Evolutionary conservation across 2,888 invertebrate species (phyloP).

Genomic region (Allygus modestus): DNA sequence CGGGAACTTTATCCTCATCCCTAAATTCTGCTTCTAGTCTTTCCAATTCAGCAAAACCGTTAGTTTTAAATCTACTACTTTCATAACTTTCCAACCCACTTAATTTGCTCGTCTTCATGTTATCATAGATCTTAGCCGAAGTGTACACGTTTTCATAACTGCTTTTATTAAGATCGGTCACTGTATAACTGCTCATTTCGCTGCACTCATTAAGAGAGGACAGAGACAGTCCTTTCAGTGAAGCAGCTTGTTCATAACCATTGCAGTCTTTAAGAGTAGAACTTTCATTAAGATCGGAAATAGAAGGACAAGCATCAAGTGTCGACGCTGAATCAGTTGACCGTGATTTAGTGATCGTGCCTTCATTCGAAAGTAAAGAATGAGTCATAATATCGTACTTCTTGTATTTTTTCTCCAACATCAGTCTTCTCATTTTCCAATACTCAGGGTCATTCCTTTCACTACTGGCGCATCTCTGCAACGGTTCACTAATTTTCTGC

Average conservation of each 20-base stretch:
- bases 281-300: slow-evolving; percentile 62
- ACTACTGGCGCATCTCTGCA: slow-evolving; percentile 52
- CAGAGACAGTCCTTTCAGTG: slow-evolving; percentile 52
- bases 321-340: slow-evolving; percentile 64
- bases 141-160: slow-evolving; percentile 44
- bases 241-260: slow-evolving; percentile 41
- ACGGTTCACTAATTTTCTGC: slow-evolving; percentile 50
- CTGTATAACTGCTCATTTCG: slow-evolving; percentile 47
- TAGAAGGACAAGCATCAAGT: slow-evolving; percentile 63
- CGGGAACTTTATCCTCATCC: neutral
- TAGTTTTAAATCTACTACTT: slow-evolving; percentile 9
- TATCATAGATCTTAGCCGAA: slow-evolving; percentile 25
- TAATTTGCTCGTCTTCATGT: neutral
- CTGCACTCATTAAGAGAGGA: slow-evolving; percentile 59
- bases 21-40: slow-evolving; percentile 51
- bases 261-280: slow-evolving; percentile 63
- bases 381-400: slow-evolving; percentile 43
- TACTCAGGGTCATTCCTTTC: slow-evolving; percentile 47
- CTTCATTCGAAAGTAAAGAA: slow-evolving; percentile 60
- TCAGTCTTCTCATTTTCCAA: slow-evolving; percentile 56
- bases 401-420: slow-evolving; percentile 36
- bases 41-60: slow-evolving; percentile 48
- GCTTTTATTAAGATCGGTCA: slow-evolving; percentile 41
- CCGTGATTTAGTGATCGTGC: slow-evolving; percentile 61
- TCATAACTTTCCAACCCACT: neutral